Evolutionary conservation across 2,888 invertebrate genomes (phyloP), one percentile per base, ranked within the genome.

Genomic region (Frankliniella fusca): DNA sequence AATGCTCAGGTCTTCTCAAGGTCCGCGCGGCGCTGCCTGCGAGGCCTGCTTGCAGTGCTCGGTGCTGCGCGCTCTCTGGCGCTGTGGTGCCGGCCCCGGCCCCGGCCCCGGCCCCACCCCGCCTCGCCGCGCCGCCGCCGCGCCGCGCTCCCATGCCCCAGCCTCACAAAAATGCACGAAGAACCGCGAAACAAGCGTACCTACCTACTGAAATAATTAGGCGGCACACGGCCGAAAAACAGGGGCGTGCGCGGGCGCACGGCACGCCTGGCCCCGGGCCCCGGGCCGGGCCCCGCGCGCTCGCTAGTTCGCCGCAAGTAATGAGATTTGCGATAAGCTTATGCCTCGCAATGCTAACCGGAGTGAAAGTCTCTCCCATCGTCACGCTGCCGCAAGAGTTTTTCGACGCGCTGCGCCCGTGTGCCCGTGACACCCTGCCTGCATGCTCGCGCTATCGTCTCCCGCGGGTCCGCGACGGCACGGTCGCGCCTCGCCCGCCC

Each of bases 331-430:
- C 54, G 54, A 54, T 54, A 54, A 54, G 54, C 54, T 15, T 15
- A 54, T 54, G 54, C 54, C 20, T 20, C 15, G 18, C 54, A 3
- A 38, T 38, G 38, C 38, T 38, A 38, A 38, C 38, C 38, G 38
- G 70, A 23, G 70, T 76, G 70, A 76, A 76, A 76, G 70, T 76
- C 70, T 9, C 70, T 12, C 70, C 1, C 23, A 23, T 23, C 70
- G 70, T 76, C 70, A 76, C 70, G 70, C 70, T 76, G 70, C 70
- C 38, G 38, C 38, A 38, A 12, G 11, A 76, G 27, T 76, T 76
- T 76, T 76, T 76, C 70, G 70, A 27, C 70, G 12, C 27, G 70
- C 27, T 54, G 54, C 3, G 3, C 54, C 15, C 54, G 54, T 2
- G 18, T 18, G 18, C 54, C 12, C 3, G 15, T 20, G 61, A 61